Percentiles rank a stretch among this genome's conserved stretches.
phyloP scores from a whole-genome alignment of 23 tunicate species.

The Aplidium turbinatum region DNA sequence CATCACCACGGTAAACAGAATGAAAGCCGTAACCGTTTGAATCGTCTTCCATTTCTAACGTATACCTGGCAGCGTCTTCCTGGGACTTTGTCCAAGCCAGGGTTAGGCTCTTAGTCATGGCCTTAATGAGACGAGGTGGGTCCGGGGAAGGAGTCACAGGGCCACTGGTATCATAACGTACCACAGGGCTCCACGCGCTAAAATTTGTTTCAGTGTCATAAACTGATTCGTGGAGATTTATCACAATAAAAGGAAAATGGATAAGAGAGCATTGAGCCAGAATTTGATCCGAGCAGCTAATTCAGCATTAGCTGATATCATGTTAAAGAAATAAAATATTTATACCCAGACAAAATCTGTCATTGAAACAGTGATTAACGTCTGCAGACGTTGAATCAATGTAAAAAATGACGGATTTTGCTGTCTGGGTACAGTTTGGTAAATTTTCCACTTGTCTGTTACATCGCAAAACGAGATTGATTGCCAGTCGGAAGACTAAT shows the following conservation, averaged over 20 bases:
- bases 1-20: conserved; percentile 48
- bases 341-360: too few relatives aligned
- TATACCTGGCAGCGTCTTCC: conserved; percentile 29
- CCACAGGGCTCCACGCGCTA: conserved; percentile 74
- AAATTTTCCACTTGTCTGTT: too few relatives aligned
- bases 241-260: too few relatives aligned
- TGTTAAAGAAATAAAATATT: neutral
- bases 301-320: too few relatives aligned
- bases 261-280: too few relatives aligned
- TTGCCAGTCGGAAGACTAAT: too few relatives aligned
- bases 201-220: conserved; percentile 5
- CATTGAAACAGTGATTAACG: too few relatives aligned
- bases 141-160: conserved; percentile 52
- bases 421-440: too few relatives aligned
- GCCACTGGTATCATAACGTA: conserved; percentile 45
- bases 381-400: too few relatives aligned
- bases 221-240: neutral
- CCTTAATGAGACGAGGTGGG: conserved; percentile 41
- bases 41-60: conserved; percentile 67
- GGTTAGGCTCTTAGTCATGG: conserved; percentile 29
- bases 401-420: too few relatives aligned
- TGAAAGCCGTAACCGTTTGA: conserved; percentile 60
- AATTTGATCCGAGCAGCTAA: too few relatives aligned
- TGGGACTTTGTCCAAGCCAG: conserved; percentile 37
- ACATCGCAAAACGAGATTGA: too few relatives aligned